A percentile compares a stretch with the other conserved stretches of the same genome.
Conservation (phyloP, 1,140 invertebrate species). For the Trachymyrmex cornetzi region DNA sequence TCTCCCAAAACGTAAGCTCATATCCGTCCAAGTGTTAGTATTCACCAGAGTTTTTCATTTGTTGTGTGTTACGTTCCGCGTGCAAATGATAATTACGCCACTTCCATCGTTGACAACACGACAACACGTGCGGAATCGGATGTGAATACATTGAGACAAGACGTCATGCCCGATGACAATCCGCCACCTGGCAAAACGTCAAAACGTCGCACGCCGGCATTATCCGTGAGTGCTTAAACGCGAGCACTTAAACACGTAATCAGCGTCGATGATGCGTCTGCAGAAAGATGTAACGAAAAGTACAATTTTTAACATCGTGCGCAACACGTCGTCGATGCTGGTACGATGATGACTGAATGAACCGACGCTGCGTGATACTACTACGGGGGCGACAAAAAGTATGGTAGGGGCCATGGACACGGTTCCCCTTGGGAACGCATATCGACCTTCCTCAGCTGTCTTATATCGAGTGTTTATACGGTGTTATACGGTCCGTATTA, state of each 20-base stretch:
- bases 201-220: slow-evolving; percentile 13
- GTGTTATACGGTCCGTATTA: neutral
- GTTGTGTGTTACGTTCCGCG: neutral
- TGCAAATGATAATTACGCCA: slow-evolving; percentile 15
- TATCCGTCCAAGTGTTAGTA: slow-evolving; percentile 1
- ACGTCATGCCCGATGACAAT: slow-evolving; percentile 21
- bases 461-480: slow-evolving; percentile 45
- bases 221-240: neutral
- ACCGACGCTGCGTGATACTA: neutral
- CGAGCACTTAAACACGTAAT: neutral
- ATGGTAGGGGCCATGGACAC: slow-evolving; percentile 20
- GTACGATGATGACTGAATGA: slow-evolving; percentile 40
- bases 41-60: neutral
- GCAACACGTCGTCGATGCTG: slow-evolving; percentile 21
- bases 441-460: slow-evolving; percentile 48
- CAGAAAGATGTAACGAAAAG: neutral
- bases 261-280: neutral
- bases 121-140: neutral
- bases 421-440: slow-evolving; percentile 17
- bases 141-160: neutral
- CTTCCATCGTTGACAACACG: slow-evolving; percentile 5
- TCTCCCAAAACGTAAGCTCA: slow-evolving; percentile 38
- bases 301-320: neutral
- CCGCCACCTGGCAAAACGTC: slow-evolving; percentile 23
- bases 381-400: slow-evolving; percentile 3